Evolutionary conservation across 1,140 invertebrate genomes (phyloP), one percentile per base, ranked within the genome.

Genomic region (Macrocentrus cingulum): DNA sequence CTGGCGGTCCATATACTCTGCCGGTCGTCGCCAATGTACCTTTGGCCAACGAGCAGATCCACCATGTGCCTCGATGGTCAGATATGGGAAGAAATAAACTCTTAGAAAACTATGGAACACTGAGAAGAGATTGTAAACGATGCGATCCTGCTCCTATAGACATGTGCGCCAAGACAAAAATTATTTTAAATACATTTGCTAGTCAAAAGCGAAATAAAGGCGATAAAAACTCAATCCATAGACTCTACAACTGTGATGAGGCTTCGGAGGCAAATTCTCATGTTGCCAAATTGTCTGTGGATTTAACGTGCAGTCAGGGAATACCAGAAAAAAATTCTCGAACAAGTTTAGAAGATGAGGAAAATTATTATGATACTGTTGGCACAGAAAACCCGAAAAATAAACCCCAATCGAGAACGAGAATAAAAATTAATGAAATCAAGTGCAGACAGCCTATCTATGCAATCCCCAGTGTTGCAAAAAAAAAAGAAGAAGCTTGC

Each of bases 141-240:
- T 19, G 25, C 49, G 7, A 62, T 15, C 45, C 56, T 2, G 23
- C 16, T 37, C 25, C 19, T 9, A 11, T 7, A 5, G 23, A 22
- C 20, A 18, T 49, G 3, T 62, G 51, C n/a, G 39, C 20, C 5
- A 39, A 60, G 1, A 41, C 55, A 23, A 55, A 56, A 48, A 49
- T 73, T 0, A 65, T 66, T 7, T 41, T 77, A 32, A 74, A 77
- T 45, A 74, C 69, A 1, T 77, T 77, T 64, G 22, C 62, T 45
- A 66, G 61, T 41, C 46, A 63, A 6, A 32, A 15, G n/a, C 11
- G 13, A 8, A 49, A 48, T 39, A 45, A 36, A 16, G 48, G 49
- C 22, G 39, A 34, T 16, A 13, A 39, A 22, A 25, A 51, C 25
- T 18, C 20, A 2, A 46, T 56, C 9, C 52, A 70, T 25, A 63